Percentiles rank a stretch among this genome's conserved stretches.
phyloP scores from a whole-genome alignment of 2,797 vertebrate genomes.

The Toxotes lorentzi region DNA sequence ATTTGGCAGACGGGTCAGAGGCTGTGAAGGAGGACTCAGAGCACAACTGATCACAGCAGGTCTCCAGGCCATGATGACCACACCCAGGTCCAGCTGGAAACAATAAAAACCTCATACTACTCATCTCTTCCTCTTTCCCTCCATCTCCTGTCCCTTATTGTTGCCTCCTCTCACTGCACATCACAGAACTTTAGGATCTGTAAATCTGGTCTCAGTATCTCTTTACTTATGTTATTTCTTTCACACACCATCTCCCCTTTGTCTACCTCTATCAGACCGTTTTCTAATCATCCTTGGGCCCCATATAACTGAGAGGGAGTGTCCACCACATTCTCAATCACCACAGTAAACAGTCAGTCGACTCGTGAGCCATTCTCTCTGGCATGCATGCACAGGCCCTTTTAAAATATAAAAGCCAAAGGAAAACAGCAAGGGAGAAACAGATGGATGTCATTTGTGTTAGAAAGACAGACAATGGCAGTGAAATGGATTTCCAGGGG shows the following conservation, averaged over 20 bases:
- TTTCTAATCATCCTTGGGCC: slow-evolving; percentile 45
- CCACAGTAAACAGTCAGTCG: slow-evolving; percentile 79
- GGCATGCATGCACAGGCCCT: slow-evolving; percentile 71
- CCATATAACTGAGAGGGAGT: slow-evolving; percentile 61
- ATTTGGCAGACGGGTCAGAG: slow-evolving; percentile 73
- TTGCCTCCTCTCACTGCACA: slow-evolving; percentile 26
- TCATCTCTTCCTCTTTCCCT: slow-evolving; percentile 59
- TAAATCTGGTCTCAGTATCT: not conserved
- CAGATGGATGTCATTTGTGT: slow-evolving; percentile 78
- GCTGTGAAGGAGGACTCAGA: slow-evolving; percentile 55
- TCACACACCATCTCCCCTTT: slow-evolving; percentile 26
- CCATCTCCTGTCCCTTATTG: slow-evolving; percentile 42
- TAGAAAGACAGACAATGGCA: slow-evolving; percentile 48
- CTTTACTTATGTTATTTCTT: not conserved
- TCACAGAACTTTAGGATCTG: slow-evolving; percentile 12
- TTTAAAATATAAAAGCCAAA: slow-evolving; percentile 58
- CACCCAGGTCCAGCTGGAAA: slow-evolving; percentile 85
- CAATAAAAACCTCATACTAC: slow-evolving; percentile 73
- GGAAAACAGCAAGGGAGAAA: slow-evolving; percentile 52
- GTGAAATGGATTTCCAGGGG: slow-evolving; percentile 21
- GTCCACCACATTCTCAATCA: slow-evolving; percentile 69
- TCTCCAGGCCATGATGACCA: slow-evolving; percentile 76
- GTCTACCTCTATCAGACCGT: slow-evolving; percentile 31
- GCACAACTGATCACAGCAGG: slow-evolving; percentile 73
- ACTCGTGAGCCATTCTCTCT: slow-evolving; percentile 78